Evolutionary conservation across 92 coral and sea anemone species (phyloP), one percentile per base, ranked within the genome.

Genomic region (Chrysogorgia sp.): DNA sequence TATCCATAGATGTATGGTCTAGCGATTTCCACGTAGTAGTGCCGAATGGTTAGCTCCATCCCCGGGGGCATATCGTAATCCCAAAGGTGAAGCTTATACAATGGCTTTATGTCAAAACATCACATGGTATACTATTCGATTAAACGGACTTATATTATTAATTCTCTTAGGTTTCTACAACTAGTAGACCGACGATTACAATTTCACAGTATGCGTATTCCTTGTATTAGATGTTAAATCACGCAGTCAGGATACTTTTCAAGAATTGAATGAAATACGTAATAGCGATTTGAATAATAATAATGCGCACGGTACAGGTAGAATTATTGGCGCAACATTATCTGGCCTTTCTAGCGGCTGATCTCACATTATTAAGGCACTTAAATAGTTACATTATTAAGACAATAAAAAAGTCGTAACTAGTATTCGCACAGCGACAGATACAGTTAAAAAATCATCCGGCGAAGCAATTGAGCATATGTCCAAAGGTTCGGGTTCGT

Each of bases 181-280:
- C 22, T 62, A 7, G 10, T 40, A 0, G 34, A 62, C 23, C 34
- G 34, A 28, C 15, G 10, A 0, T 7, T 62, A 9, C 1, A 1
- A 9, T 62, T 34, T n/a, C n/a, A n/a, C n/a, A n/a, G n/a, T n/a
- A n/a, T n/a, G 33, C 8, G 33, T 30, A 31, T 71, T 71, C 30
- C 50, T 63, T 10, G 41, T 71, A 25, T 52, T 71, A 15, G 75
- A 68, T 68, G 28, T 41, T 1, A 28, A 41, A 14, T 58, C 75
- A 48, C 75, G 40, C 33, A 21, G 57, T 14, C 75, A 68, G n/a
- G 75, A 68, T 6, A 68, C 75, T 57, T 14, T 57, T 23, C 31
- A 57, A 57, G 9, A 14, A 23, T 57, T 23, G 23, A 57, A 57
- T 23, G 29, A 3, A 14, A 57, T 57, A 1, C 63, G 63, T 2